A percentile compares a stretch with the other conserved stretches of the same genome.
Conservation (phyloP, 2,888 invertebrate genomes). For the Drosophila aldrichi region DNA sequence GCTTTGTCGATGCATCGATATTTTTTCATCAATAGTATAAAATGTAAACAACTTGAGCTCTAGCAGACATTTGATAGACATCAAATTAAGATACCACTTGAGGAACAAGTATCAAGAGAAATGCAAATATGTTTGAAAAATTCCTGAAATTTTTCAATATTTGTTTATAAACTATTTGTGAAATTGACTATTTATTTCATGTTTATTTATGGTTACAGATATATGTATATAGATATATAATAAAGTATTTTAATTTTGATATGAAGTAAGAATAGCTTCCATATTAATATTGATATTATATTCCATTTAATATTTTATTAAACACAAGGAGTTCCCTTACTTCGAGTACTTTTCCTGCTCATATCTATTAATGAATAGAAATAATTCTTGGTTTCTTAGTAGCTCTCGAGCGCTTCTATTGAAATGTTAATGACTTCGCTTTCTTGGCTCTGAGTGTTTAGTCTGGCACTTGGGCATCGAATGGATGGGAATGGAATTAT, state of each 20-base stretch:
- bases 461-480: constrained; percentile 57
- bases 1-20: neutral
- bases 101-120: neutral
- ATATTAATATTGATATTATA: neutral
- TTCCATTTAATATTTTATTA: no score
- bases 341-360: neutral
- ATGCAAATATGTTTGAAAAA: neutral
- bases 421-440: constrained; percentile 37
- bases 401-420: constrained; percentile 30
- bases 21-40: neutral
- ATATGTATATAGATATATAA: neutral
- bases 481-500: constrained; percentile 46
- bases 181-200: neutral
- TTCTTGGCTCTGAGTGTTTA: constrained; percentile 39
- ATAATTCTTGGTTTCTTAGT: neutral
- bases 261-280: neutral
- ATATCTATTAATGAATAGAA: neutral
- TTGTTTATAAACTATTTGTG: neutral
- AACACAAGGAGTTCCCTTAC: neutral
- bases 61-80: neutral
- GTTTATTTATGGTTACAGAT: neutral
- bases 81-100: neutral
- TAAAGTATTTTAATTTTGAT: no score
- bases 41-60: neutral
- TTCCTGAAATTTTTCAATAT: neutral